Base-by-base conservation (phyloP, 2,113 vertebrate species). In the Tachysurus fulvidraco region DNA sequence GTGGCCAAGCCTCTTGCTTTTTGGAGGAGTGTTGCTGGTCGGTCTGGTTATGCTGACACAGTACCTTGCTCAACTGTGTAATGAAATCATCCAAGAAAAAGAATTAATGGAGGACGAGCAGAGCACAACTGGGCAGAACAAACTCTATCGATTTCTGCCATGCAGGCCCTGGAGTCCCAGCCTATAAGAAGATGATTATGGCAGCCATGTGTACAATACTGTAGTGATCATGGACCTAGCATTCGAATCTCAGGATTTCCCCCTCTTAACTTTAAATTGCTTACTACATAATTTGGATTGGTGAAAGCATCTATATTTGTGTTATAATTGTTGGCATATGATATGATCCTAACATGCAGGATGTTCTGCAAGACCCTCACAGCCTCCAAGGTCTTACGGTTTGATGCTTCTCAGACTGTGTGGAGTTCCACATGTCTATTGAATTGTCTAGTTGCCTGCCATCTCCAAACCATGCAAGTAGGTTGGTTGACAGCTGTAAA, bases 21-120 rank as follows among this genome's bases (percentile, higher is more conserved):
- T 89, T 0, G 95, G 95, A 0, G 96, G 96, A 0, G 93, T 85
- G n/a, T 89, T 95, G 91, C 93, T 96, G 86, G 93, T 95, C 81
- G 95, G 93, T 6, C 92, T 97, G 74, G 95, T 97, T 52, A 96
- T 94, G 89, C 83, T 96, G 85, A 96, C 94, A 0, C 96, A 97
- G 91, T 88, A 89, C 84, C 89, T 96, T 23, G 94, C 94, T 41
- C 89, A 89, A 5, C 80, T 95, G 69, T 95, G 94, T 86, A 89
- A 91, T 0, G 90, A 93, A 86, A 84, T 94, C 2, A 67, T 87
- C 50, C 59, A 81, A 0, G 59, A 89, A 77, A 59, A 89, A 71
- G 67, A 82, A 25, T 77, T 82, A 19, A 59, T 81, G 21, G 83
- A 81, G 0, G 57, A 17, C 50, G 65, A 79, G n/a, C 85, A 90